Base-by-base conservation (phyloP, 1,140 invertebrate genomes). In the Drosophila ohnishii region DNA sequence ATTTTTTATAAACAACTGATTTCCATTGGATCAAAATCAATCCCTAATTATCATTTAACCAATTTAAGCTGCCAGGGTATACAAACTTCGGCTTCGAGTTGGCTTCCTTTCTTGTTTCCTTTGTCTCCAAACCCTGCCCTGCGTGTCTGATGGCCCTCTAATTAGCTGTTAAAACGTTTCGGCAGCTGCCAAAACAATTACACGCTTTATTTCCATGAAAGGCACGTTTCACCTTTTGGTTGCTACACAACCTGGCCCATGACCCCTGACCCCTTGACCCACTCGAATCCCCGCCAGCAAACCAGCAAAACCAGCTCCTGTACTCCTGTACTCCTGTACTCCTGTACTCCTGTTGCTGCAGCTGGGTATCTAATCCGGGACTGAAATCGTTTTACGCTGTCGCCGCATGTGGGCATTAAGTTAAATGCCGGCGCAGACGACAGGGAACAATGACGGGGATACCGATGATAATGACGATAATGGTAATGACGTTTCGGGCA, bases 141-240 rank as follows among this genome's bases (percentile, higher is more conserved):
- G n/a, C 11, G 4, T 35, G 30, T 55, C 48, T 47, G 73, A 50
- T 45, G 78, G 37, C 58, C 66, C 47, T 57, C 62, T 81, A 81
- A 80, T 80, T 80, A 80, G 78, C 72, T 80, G 78, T 81, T 80
- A 76, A 80, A 80, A 81, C 74, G 78, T 65, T 80, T 80, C 70
- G 66, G 58, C 78, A 59, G 65, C 60, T 80, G 78, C 50, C 78
- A 62, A 81, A 81, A 81, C 78, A 80, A 80, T 80, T 81, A 80
- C 78, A 72, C 78, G 78, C 56, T 77, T 77, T 81, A 75, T 77
- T 81, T 77, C 55, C 73, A 81, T 35, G 50, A 77, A 76, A 57
- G 66, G 73, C 78, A 80, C 78, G 78, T 80, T 53, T 57, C 56
- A 69, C 64, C 51, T 56, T 47, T 47, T 59, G 28, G 63, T 37